Conservation (phyloP, 2,888 invertebrate genomes). For the Melieria crassipennis region DNA sequence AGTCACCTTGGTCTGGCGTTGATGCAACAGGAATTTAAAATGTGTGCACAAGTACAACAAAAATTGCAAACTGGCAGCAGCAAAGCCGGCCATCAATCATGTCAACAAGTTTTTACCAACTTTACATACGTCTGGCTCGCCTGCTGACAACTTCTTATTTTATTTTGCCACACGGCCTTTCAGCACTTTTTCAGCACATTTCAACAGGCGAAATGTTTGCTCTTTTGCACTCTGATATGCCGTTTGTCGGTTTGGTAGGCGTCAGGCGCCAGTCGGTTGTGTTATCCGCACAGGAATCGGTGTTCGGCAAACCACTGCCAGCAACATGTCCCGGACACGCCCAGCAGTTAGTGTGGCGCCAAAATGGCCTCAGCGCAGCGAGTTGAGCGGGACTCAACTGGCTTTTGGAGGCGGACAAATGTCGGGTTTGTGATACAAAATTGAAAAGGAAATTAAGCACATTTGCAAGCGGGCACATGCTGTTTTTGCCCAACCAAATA, state of each 20-base stretch:
- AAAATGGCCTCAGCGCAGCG: too few relatives aligned
- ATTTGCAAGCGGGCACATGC: too few relatives aligned
- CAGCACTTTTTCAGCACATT: slow-evolving; percentile 6
- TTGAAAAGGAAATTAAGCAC: too few relatives aligned
- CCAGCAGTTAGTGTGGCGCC: too few relatives aligned
- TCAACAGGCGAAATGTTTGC: slow-evolving; percentile 14
- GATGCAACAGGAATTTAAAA: too few relatives aligned
- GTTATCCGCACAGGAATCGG: slow-evolving; percentile 13
- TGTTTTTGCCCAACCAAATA: too few relatives aligned
- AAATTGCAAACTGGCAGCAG: not conserved
- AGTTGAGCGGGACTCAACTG: too few relatives aligned
- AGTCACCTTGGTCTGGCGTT: too few relatives aligned
- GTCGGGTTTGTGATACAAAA: too few relatives aligned
- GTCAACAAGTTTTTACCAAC: slow-evolving; percentile 11
- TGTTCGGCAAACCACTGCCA: slow-evolving; percentile 15
- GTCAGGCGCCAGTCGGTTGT: not conserved
- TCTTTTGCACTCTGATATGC: slow-evolving; percentile 20
- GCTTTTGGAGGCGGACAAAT: too few relatives aligned
- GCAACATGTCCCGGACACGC: not conserved
- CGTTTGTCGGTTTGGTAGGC: slow-evolving; percentile 8
- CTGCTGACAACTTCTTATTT: not conserved
- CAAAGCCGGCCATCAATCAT: not conserved
- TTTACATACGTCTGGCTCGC: not conserved
- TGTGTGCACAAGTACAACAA: not conserved
- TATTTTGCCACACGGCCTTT: slow-evolving; percentile 3